These are phyloP conservation scores for Patella caerulea DNA, from an alignment of 2,888 invertebrate genomes.

Conservation along the genomic window DNA sequence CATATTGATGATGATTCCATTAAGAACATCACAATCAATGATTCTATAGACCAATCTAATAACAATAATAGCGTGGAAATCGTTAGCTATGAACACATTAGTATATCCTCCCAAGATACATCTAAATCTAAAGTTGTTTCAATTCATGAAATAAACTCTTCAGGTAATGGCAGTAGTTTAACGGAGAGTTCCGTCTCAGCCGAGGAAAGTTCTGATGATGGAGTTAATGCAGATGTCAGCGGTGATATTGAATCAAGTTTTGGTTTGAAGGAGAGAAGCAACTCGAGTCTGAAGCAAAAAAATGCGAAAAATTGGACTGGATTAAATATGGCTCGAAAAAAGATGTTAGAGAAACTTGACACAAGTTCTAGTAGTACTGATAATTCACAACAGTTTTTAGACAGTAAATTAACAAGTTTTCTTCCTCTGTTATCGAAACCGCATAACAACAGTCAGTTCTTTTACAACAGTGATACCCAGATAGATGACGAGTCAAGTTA, in stretches of 20 bases:
- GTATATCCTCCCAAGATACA: too few relatives aligned
- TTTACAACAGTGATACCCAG: constrained; percentile 18
- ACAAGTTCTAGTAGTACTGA: constrained; percentile 16
- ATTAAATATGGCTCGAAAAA: background rate
- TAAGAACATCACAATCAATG: too few relatives aligned
- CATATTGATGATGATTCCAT: too few relatives aligned
- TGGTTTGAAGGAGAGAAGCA: constrained; percentile 6
- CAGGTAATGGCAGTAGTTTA: constrained; percentile 14
- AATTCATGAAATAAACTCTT: background rate
- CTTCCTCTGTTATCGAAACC: constrained; percentile 17
- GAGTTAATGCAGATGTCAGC: constrained; percentile 29
- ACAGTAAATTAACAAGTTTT: constrained; percentile 21
- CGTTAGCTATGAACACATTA: too few relatives aligned
- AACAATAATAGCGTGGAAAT: too few relatives aligned
- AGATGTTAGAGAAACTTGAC: background rate
- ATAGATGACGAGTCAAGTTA: constrained; percentile 32
- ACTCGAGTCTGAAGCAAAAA: background rate
- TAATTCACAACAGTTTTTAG: constrained; percentile 16
- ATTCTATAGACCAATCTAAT: too few relatives aligned
- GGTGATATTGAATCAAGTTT: constrained; percentile 24
- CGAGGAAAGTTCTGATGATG: constrained; percentile 22
- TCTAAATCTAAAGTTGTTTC: too few relatives aligned
- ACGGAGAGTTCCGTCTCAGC: background rate
- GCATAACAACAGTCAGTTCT: background rate
- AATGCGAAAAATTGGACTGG: background rate